phyloP scores from a whole-genome alignment of 2,888 invertebrate species.

The Bimastos eiseni region DNA sequence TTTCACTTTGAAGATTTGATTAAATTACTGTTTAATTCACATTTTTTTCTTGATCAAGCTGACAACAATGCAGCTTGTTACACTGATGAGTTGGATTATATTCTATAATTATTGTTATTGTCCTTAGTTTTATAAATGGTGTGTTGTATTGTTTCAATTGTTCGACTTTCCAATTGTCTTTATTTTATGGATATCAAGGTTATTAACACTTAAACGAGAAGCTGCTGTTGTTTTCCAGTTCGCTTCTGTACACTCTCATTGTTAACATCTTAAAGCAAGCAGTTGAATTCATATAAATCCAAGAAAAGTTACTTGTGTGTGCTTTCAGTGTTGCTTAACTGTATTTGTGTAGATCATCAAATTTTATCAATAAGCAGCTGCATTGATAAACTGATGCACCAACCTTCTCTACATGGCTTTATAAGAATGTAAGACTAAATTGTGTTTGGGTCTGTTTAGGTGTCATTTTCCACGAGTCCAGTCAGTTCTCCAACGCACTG shows the following conservation, averaged over 20 bases:
- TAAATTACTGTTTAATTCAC: not conserved
- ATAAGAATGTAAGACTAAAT: not conserved
- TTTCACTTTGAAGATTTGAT: not conserved
- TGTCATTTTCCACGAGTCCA: constrained; percentile 68
- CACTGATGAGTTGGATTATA: no score
- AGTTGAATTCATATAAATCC: not conserved
- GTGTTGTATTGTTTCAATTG: no score
- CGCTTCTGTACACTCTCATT: no score
- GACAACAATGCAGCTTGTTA: no score
- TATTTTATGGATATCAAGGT: not conserved
- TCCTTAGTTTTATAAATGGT: not conserved
- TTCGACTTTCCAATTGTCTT: not conserved
- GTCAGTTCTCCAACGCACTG: constrained; percentile 70
- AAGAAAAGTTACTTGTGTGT: not conserved
- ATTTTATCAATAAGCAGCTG: not conserved
- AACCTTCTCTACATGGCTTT: no score
- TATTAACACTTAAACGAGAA: no score
- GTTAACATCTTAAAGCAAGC: not conserved
- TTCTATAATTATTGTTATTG: no score
- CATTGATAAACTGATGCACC: not conserved
- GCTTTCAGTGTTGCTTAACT: not conserved
- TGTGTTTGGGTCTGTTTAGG: constrained; percentile 30
- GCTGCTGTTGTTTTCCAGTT: no score
- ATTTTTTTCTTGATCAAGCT: no score
- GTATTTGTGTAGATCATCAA: not conserved